Percentiles rank a stretch among this genome's conserved stretches.
These are phyloP conservation scores for Drosophila arawakana DNA, from an alignment of 1,140 invertebrate genomes.

Conservation along the genomic window DNA sequence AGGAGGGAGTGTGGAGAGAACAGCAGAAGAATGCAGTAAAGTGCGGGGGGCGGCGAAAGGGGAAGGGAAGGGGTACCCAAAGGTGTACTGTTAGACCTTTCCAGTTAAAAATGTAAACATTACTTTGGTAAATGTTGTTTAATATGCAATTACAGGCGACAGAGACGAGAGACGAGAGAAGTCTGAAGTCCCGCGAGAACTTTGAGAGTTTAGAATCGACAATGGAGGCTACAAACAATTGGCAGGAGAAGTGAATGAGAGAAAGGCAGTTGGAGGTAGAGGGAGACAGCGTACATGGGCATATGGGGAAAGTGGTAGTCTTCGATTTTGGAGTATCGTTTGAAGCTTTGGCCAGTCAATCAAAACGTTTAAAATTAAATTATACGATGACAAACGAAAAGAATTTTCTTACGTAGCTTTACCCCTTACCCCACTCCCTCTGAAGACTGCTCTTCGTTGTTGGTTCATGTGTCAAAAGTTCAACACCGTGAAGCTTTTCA, in stretches of 20 bases:
- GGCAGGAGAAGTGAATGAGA: neutral
- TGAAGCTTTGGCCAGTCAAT: constrained; percentile 70
- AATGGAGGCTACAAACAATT: constrained; percentile 17
- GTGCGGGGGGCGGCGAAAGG: neutral
- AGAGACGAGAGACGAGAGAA: constrained; percentile 25
- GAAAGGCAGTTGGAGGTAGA: neutral
- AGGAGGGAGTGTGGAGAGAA: neutral
- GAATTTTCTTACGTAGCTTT: constrained; percentile 53
- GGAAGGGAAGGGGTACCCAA: neutral
- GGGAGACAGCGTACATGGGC: neutral
- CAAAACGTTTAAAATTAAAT: constrained; percentile 78
- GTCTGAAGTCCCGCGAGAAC: neutral
- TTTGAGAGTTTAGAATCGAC: constrained; percentile 1
- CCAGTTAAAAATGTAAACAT: constrained; percentile 62
- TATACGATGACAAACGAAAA: constrained; percentile 80
- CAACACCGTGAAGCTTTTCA: constrained; percentile 40
- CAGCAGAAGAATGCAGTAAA: neutral
- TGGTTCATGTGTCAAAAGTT: constrained; percentile 46
- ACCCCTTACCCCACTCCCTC: neutral
- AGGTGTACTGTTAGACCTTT: constrained; percentile 42
- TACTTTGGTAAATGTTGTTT: constrained; percentile 76
- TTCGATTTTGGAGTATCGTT: constrained; percentile 23
- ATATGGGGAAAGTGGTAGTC: neutral
- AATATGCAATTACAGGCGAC: constrained; percentile 76
- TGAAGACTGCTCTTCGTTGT: neutral